These are phyloP conservation scores for Chelon auratus DNA, from an alignment of 2,797 vertebrate genomes.

Conservation along the genomic window DNA sequence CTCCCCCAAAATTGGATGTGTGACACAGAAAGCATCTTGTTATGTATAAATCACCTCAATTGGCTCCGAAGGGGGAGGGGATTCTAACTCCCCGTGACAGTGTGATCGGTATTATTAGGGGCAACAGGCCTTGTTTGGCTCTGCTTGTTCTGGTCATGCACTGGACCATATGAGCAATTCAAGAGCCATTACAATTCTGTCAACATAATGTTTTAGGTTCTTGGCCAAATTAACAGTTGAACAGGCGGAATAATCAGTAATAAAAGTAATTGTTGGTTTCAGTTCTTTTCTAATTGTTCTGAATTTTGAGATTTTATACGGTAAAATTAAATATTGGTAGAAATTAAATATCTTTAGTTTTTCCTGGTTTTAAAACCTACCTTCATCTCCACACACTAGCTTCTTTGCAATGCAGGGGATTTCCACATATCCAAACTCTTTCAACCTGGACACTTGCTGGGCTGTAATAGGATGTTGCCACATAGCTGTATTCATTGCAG, in stretches of 20 bases:
- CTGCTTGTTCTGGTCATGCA: not conserved
- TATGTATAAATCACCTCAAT: too few species aligned
- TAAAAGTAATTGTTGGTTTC: too few species aligned
- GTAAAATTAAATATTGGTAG: not conserved
- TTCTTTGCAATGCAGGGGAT: slow-evolving; percentile 94
- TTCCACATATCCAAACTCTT: slow-evolving; percentile 91
- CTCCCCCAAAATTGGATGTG: too few species aligned
- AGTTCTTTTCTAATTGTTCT: not conserved
- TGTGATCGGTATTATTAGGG: not conserved
- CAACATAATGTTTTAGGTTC: not conserved
- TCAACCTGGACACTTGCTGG: slow-evolving; percentile 88
- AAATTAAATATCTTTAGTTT: not conserved
- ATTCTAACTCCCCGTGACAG: not conserved
- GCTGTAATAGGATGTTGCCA: slow-evolving; percentile 95
- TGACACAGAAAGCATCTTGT: too few species aligned
- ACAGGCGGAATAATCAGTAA: too few species aligned
- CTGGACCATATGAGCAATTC: not conserved
- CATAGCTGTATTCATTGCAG: slow-evolving; percentile 98
- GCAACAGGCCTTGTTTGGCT: too few species aligned
- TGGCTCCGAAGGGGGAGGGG: too few species aligned
- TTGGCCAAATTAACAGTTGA: too few species aligned
- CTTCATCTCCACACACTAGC: slow-evolving; percentile 96
- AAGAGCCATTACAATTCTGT: not conserved
- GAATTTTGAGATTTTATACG: not conserved
- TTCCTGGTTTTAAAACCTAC: slow-evolving; percentile 75